Percentiles rank a stretch among this genome's conserved stretches.
These are phyloP conservation scores for Athalia circularis DNA, from an alignment of 2,888 invertebrate genomes.

Conservation along the genomic window DNA sequence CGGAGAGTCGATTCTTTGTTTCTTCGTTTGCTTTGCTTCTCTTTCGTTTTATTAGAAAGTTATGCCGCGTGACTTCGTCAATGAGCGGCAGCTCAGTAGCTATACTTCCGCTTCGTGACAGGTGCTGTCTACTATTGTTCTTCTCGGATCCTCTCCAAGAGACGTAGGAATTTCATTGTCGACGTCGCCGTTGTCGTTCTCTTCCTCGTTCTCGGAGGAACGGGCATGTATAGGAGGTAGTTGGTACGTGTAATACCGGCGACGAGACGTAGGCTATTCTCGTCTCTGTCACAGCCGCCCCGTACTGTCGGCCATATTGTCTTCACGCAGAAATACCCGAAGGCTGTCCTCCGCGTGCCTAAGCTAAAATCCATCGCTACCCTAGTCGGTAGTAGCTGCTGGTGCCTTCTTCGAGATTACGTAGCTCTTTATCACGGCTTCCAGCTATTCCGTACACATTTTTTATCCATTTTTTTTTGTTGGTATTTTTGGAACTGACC, in stretches of 20 bases:
- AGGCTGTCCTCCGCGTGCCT: conserved; percentile 21
- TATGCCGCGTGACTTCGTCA: not conserved
- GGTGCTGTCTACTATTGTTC: not conserved
- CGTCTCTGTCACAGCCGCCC: conserved; percentile 34
- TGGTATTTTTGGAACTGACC: too few species aligned
- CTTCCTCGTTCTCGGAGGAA: not conserved
- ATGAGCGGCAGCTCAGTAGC: not conserved
- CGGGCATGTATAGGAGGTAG: not conserved
- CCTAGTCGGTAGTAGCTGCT: not conserved
- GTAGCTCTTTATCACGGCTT: too few species aligned
- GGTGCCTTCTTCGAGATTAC: not conserved
- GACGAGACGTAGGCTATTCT: conserved; percentile 25
- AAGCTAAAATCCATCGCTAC: not conserved
- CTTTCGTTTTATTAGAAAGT: not conserved
- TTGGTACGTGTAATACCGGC: not conserved
- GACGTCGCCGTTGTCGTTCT: conserved; percentile 3
- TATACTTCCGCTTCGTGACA: conserved; percentile 2
- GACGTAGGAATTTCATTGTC: conserved; percentile 30
- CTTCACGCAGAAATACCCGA: conserved; percentile 40
- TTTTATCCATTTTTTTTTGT: too few species aligned
- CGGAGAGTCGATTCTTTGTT: too few species aligned
- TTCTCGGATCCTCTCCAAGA: not conserved
- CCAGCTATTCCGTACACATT: too few species aligned
- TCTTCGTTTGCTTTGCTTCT: too few species aligned
- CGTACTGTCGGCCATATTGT: conserved; percentile 36